Evolutionary conservation across 2,113 vertebrate genomes (phyloP).

Genomic region (Pelusios castaneus): DNA sequence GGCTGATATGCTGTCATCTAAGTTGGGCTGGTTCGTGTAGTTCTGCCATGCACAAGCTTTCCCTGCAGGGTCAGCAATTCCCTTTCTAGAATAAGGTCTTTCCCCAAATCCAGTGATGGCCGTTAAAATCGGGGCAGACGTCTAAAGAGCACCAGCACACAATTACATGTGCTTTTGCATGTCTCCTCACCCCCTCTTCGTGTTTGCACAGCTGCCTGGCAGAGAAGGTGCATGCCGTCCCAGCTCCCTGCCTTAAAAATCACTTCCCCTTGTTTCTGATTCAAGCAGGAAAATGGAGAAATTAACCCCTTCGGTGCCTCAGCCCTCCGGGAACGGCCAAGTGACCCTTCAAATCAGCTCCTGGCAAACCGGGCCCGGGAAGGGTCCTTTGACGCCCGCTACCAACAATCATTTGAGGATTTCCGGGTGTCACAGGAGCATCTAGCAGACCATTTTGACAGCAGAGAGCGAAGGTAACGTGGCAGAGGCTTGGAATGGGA

Average conservation of each 20-base stretch:
- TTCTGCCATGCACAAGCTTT: background rate
- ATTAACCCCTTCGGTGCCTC: slow-evolving; percentile 79
- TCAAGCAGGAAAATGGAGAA: slow-evolving; percentile 90
- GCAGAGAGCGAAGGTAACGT: slow-evolving; percentile 87
- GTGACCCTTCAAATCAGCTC: slow-evolving; percentile 83
- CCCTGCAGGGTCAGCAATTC: background rate
- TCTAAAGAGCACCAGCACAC: background rate
- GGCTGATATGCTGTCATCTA: background rate
- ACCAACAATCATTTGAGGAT: slow-evolving; percentile 93
- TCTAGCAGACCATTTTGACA: slow-evolving; percentile 89
- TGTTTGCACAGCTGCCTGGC: background rate
- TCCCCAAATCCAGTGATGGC: fast-evolving
- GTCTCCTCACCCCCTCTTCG: background rate
- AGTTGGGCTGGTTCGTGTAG: background rate
- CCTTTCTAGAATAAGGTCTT: background rate
- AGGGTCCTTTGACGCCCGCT: slow-evolving; percentile 90
- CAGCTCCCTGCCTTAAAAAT: background rate
- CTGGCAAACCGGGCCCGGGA: slow-evolving; percentile 84
- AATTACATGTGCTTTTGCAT: background rate
- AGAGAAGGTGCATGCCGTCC: no score
- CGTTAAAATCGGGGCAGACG: background rate
- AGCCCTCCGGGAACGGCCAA: slow-evolving; percentile 83
- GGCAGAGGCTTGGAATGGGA: background rate
- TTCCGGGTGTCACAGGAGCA: slow-evolving; percentile 91
- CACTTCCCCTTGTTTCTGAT: background rate